Evolutionary conservation across 2,113 vertebrate genomes (phyloP), one percentile per base, ranked within the genome.

Genomic region (Cavia aperea): DNA sequence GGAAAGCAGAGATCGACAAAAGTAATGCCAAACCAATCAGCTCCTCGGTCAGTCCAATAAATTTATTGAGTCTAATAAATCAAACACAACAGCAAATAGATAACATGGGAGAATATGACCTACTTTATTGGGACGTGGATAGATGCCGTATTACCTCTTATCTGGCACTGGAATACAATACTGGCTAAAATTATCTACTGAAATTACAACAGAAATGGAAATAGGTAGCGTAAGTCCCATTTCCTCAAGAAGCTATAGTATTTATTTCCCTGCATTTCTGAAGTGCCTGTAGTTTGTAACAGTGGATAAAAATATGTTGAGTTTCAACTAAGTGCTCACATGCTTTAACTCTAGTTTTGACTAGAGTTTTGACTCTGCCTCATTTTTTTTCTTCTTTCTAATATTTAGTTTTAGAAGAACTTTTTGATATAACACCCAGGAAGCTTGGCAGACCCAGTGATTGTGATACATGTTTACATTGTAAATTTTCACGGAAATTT

Each of bases 31-130:
- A 95, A 82, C n/a, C 18, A 19, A 96, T 95, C 96, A 95, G 86
- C 92, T 62, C 93, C 62, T 94, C 87, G 89, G 15, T 65, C 75
- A 81, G 7, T 7, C 0, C 58, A 60, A 92, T 85, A 70, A 89
- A 94, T 94, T 82, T 93, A 77, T 81, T 72, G 26, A 65, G 78
- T 94, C 56, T 43, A 82, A 94, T 96, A 87, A 96, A 95, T 96
- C 92, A 96, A 46, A 96, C 96, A 90, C 29, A 31, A 66, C 94
- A 93, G 56, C 2, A 94, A 93, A 93, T 85, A 95, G 36, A 18
- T 16, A 87, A 85, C 70, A 91, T 78, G 39, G 91, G 36, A 65
- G 1, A 96, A 56, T 60, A 14, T 81, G 3, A 90, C 7, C 18
- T 86, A 93, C 15, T 92, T 96, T 92, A 88, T n/a, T 92, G 73